Base-by-base conservation (phyloP, 2,888 invertebrate genomes). In the Cosmopolites sordidus region DNA sequence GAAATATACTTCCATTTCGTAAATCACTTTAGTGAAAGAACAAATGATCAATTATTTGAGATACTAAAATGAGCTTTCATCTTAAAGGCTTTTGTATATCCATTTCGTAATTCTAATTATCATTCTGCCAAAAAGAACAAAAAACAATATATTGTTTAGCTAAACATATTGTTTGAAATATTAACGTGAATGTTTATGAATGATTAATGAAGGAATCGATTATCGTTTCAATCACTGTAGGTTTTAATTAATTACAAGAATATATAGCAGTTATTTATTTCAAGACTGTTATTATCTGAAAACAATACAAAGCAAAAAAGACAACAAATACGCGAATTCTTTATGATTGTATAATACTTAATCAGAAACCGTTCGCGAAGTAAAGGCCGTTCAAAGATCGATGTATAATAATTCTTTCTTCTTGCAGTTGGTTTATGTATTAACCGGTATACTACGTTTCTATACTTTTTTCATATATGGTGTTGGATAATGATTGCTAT, bases 161-260 rank as follows among this genome's bases (percentile, higher is more conserved):
- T n/a, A n/a, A n/a, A n/a, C n/a, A n/a, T n/a, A n/a, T n/a, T n/a
- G n/a, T n/a, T n/a, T n/a, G n/a, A n/a, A n/a, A n/a, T n/a, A n/a
- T n/a, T n/a, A 27, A 9, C 27, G 15, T 17, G 18, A 47, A 38
- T 47, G 39, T 47, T 47, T 47, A 39, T 47, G 40, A 47, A 47
- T 15, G 1, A 33, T 37, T 45, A 38, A 45, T 38, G 37, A 11
- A 37, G 22, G 15, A 18, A 45, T 38, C 40, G 6, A 47, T 47
- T 39, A 39, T 14, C 16, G 12, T 11, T 47, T 47, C 14, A 47
- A 15, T 16, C 37, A 4, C n/a, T 45, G 17, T 18, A 17, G 9
- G 37, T 12, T 37, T 37, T 27, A 29, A 47, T 47, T 40, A 46
- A 47, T 47, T 47, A 47, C 29, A 27, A 9, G 9, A 6, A 27